phyloP scores from a whole-genome alignment of 2,113 vertebrate genomes.

The Pontoporia blainvillei region DNA sequence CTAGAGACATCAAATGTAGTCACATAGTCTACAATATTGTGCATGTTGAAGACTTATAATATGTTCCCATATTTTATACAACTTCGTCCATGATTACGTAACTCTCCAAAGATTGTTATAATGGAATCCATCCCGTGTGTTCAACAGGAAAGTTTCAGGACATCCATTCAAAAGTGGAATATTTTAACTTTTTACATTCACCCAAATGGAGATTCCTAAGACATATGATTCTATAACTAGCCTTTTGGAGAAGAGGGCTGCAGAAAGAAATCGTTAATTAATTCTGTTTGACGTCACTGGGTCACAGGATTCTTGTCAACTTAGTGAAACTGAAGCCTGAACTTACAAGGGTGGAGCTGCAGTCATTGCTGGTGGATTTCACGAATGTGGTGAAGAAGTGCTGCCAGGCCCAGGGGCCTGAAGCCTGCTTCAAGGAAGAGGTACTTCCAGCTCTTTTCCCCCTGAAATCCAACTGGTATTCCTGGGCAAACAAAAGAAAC shows the following conservation, averaged over 20 bases:
- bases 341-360: constrained; percentile 31
- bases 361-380: constrained; percentile 33
- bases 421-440: constrained; percentile 65
- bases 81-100: not conserved
- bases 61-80: not conserved
- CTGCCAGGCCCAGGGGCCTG: constrained; percentile 3
- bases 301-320: constrained; percentile 73
- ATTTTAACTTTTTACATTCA: not conserved
- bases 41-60: not conserved
- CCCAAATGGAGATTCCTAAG: not conserved
- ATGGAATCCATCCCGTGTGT: not conserved
- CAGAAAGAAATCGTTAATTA: not conserved
- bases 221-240: not conserved
- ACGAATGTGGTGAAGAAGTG: constrained; percentile 48
- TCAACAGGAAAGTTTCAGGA: not conserved
- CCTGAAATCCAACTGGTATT: not conserved
- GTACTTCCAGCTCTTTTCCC: constrained; percentile 39
- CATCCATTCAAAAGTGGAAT: not conserved
- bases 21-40: not conserved
- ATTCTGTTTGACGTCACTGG: not conserved
- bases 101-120: not conserved
- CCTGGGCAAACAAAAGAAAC: not conserved
- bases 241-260: not conserved
- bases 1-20: not conserved
- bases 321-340: constrained; percentile 71